A percentile compares a stretch with the other conserved stretches of the same genome.
Evolutionary conservation across 2,888 invertebrate species (phyloP).

Genomic region (Formica aserva): DNA sequence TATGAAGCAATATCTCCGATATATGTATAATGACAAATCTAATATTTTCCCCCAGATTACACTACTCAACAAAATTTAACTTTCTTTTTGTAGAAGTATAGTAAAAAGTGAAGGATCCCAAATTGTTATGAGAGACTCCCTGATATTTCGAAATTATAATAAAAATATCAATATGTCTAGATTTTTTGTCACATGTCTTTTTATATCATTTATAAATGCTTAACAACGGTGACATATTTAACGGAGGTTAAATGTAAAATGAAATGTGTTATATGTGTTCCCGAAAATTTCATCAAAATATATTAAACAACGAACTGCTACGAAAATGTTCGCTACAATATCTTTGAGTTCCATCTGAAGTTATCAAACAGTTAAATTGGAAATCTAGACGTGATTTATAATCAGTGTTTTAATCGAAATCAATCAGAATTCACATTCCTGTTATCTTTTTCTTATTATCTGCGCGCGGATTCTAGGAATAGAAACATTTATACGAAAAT

Average conservation of each 20-base stretch:
- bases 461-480: neutral
- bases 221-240: neutral
- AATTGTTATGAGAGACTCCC: neutral
- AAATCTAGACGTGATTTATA: slow-evolving; percentile 24
- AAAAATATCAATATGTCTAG: slow-evolving; percentile 20
- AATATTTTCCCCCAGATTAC: slow-evolving; percentile 41
- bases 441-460: neutral
- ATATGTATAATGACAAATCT: slow-evolving; percentile 29
- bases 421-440: neutral
- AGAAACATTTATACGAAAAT: neutral
- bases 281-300: neutral
- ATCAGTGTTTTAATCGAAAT: neutral
- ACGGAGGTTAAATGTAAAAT: neutral
- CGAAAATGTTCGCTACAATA: neutral
- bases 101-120: neutral
- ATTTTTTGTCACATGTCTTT: slow-evolving; percentile 14
- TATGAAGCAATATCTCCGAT: slow-evolving; percentile 10
- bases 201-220: neutral
- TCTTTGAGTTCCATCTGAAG: neutral
- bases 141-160: slow-evolving; percentile 9
- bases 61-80: slow-evolving; percentile 47
- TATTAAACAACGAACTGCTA: neutral
- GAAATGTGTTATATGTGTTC: neutral
- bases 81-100: slow-evolving; percentile 46
- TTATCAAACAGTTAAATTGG: neutral